Base-by-base conservation (phyloP, 2,888 invertebrate genomes). In the Phalera bucephala region DNA sequence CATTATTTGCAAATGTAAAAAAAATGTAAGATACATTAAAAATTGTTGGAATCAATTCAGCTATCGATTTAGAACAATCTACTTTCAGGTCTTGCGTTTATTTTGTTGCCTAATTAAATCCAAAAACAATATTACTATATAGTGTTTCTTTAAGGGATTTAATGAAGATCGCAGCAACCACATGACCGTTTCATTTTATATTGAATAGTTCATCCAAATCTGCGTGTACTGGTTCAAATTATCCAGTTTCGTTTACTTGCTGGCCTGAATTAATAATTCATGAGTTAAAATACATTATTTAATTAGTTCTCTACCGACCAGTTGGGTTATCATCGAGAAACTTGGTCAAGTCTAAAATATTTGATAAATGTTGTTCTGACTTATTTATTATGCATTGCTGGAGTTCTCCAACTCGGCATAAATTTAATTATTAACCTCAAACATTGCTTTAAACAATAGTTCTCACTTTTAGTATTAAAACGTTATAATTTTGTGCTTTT, bases 261-360 rank as follows among this genome's bases (percentile, higher is more conserved):
- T 44, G 41, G 45, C 52, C 44, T 38, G 42, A 52, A 33, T 29
- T 6, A 57, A 54, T 52, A 40, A 52, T 56, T 38, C 42, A 54
- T 52, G 31, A 45, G 33, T 41, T 43, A 33, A 51, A 40, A 33
- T 38, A 38, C 40, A 2, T 33, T 37, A 36, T 40, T 41, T n/a
- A 32, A 27, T 29, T 23, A 40, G 36, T 52, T 43, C 52, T 41
- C 36, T 23, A 37, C 37, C 17, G 22, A 26, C 33, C 9, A 42
- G 27, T 22, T 31, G 28, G 4, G 43, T 31, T 37, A 43, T 36
- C 40, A 42, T 27, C 26, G 12, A 26, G 33, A 26, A 54, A 58
- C 31, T 56, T 58, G 36, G 9, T 36, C 4, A 31, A 41, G 14
- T 35, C 27, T 36, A 32, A 40, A 50, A 45, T 31, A 12, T 31